Evolutionary conservation across 2,113 vertebrate genomes (phyloP).

Genomic region (Ochotona princeps): DNA sequence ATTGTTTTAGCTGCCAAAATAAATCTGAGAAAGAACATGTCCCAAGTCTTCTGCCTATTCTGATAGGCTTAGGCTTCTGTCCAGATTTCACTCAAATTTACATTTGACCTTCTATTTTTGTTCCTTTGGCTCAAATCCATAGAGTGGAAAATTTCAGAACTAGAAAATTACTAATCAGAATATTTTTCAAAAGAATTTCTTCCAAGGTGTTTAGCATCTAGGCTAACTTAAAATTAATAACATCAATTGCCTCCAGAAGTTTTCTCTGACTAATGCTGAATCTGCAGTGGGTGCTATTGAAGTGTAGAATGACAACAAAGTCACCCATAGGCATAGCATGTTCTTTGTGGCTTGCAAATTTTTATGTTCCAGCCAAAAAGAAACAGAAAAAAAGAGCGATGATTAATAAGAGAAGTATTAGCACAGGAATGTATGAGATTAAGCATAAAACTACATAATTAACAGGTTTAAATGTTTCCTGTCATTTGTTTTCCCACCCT

Average conservation of each 20-base stretch:
- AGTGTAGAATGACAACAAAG: slow-evolving; percentile 12
- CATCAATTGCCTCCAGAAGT: slow-evolving; percentile 5
- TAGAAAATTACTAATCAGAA: not conserved
- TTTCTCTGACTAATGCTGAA: slow-evolving; percentile 7
- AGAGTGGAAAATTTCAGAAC: not conserved
- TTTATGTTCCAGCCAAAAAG: slow-evolving; percentile 18
- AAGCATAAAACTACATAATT: not conserved
- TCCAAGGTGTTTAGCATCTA: slow-evolving; percentile 5
- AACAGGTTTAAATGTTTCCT: not conserved
- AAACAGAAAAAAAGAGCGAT: slow-evolving; percentile 27
- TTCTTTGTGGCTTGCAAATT: not conserved
- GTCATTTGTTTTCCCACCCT: not conserved
- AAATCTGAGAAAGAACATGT: not conserved
- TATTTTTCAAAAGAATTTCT: not conserved
- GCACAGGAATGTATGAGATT: not conserved
- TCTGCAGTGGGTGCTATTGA: slow-evolving; percentile 11
- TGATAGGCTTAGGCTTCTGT: not conserved
- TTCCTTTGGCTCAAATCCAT: not conserved
- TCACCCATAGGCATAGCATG: not conserved
- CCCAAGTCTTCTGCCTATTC: not conserved
- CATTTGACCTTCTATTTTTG: not conserved
- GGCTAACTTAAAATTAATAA: not conserved
- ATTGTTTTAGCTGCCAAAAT: not conserved
- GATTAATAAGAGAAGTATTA: slow-evolving; percentile 17
- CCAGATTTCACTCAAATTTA: not conserved